A percentile compares a stretch with the other conserved stretches of the same genome.
Conservation (phyloP, 2,797 vertebrate genomes). For the Sandelia bainsii region DNA sequence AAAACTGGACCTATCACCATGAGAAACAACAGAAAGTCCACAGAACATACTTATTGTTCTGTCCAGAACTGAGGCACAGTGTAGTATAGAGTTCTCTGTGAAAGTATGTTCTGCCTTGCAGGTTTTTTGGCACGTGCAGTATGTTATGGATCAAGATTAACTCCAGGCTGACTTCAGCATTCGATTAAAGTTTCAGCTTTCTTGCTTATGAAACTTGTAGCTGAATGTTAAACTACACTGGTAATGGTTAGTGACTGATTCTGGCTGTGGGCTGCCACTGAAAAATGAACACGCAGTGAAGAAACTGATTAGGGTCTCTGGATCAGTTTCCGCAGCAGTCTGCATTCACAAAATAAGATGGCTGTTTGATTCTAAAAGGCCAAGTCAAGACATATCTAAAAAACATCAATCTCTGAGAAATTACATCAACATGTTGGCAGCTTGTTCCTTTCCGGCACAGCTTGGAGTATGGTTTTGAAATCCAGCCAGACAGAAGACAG, state of each 20-base stretch:
- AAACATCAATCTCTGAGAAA: slow-evolving; percentile 29
- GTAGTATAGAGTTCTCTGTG: background rate
- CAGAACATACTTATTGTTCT: background rate
- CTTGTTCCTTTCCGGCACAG: slow-evolving; percentile 52
- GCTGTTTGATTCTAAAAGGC: slow-evolving; percentile 43
- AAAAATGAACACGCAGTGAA: slow-evolving; percentile 21
- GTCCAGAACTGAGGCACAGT: background rate
- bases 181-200: slow-evolving; percentile 25
- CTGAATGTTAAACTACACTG: slow-evolving; percentile 18
- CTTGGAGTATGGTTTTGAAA: slow-evolving; percentile 44
- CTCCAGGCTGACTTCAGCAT: slow-evolving; percentile 1
- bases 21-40: background rate
- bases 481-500: slow-evolving; percentile 43
- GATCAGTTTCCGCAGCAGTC: slow-evolving; percentile 14
- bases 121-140: background rate
- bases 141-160: slow-evolving; percentile 13
- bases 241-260: slow-evolving; percentile 19
- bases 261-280: slow-evolving; percentile 12
- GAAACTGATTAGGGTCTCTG: slow-evolving; percentile 32
- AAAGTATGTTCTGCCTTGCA: slow-evolving; percentile 7
- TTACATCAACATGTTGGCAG: too few species aligned
- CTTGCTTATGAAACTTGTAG: slow-evolving; percentile 15
- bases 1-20: too few species aligned
- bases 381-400: slow-evolving; percentile 24
- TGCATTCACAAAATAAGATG: slow-evolving; percentile 25